Evolutionary conservation across 37 sponge, comb jelly and placozoan genomes (phyloP), one percentile per base, ranked within the genome.

Genomic region (Cladorhizidae sp.): DNA sequence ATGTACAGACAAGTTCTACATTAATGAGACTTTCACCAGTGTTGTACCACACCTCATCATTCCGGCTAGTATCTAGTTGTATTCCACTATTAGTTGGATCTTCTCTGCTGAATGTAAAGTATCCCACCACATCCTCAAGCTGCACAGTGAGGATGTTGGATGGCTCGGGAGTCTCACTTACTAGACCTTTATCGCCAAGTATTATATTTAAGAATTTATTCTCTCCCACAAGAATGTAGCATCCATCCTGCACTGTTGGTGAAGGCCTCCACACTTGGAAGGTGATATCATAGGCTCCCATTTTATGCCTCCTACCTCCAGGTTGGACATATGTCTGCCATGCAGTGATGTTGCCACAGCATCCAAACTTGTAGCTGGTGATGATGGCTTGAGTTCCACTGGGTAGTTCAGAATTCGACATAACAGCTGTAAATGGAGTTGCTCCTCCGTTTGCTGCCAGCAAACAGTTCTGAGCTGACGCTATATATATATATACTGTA

Each of bases 261-360:
- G 55, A 35, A 26, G 54, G 52, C 28, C 28, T n/a, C 80, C 80
- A 79, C 35, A 79, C 80, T 67, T 79, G 80, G 39, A 79, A 67
- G 15, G 15, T 17, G 15, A 61, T 61, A 28, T n/a, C 29, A 28
- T 61, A 61, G 7, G 62, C 3, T 28, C 29, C 62, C 5, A 12
- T 45, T 9, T 9, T 45, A 74, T 74, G 57, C 3, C 33, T 45
- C 39, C 57, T 33, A 56, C 81, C 81, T 51, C 62, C 62, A 42
- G 59, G 72, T 43, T 72, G 37, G 50, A 74, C 75, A 56, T 56
- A 26, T 11, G 57, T 45, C 38, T 35, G 26, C 75, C 75, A 74
- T 5, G 18, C 75, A 29, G 57, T 52, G 75, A 74, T 55, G 56
- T 56, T 3, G 3, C 75, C 75, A 56, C 57, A 74, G 49, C 75